Base-by-base conservation (phyloP, 2,113 vertebrate genomes). In the Nansenia antarctica region DNA sequence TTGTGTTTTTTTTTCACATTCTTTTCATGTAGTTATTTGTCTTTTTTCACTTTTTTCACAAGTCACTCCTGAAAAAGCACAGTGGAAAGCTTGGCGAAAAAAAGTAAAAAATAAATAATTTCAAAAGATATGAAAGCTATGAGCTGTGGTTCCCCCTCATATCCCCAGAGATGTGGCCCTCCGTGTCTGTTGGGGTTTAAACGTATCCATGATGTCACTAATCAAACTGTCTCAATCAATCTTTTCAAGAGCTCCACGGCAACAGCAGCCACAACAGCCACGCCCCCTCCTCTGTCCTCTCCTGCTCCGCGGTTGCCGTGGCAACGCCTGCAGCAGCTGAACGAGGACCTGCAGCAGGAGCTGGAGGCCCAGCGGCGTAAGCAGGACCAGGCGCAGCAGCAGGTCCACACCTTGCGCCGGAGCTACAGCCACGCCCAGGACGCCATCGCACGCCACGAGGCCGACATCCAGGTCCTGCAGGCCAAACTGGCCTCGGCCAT, bases 341-440 rank as follows among this genome's bases (percentile, higher is more conserved):
- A 96, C 85, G 92, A 94, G 87, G 96, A 99, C 62, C 94, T 97
- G 75, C 96, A 95, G 80, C 91, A 79, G 0, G 96, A 98, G 80
- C 83, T 98, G 77, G 96, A 97, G 83, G 83, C 94, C 72, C 96
- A 97, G 64, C 93, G 94, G 80, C 93, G 90, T 78, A 96, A 95
- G 67, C 96, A 96, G 77, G 95, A 96, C 77, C 77, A 94, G 78
- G 90, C 94, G 72, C 94, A 91, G 60, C 95, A 96, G 79, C 96
- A 98, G 79, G 94, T 97, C 73, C 93, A 93, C 76, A 91, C 90
- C 0, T 88, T 97, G 69, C 96, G 95, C 74, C 93, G 92, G 77
- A 97, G 94, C 88, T 96, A 97, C 32, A 94, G 94, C 0, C 95
- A 98, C 82, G 95, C 96, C 29, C 95, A 96, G 87, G 95, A 94